phyloP scores from a whole-genome alignment of 2,113 vertebrate species.

The Butorides virescens region DNA sequence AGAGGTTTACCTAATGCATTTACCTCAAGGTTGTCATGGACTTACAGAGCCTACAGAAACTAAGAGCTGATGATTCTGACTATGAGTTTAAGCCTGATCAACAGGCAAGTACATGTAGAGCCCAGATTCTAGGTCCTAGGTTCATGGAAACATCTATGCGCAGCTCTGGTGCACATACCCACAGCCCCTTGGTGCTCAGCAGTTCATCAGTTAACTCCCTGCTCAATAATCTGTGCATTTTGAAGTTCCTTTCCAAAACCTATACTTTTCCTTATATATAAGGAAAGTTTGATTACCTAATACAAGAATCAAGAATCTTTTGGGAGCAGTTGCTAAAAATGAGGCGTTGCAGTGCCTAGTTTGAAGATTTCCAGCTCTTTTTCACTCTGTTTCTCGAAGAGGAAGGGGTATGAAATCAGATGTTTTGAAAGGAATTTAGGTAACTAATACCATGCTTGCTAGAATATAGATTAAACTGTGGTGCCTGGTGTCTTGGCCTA shows the following conservation, averaged over 20 bases:
- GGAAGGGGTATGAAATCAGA: not conserved
- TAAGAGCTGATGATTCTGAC: not conserved
- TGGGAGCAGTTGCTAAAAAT: not conserved
- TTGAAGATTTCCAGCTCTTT: not conserved
- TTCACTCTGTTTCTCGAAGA: not conserved
- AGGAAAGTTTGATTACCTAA: not conserved
- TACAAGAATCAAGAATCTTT: not conserved
- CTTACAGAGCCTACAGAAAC: not conserved
- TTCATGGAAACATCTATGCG: not conserved
- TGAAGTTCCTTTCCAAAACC: not conserved
- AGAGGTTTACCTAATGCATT: not conserved
- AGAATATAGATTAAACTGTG: not conserved
- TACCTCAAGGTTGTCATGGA: not conserved
- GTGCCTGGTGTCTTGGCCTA: not conserved
- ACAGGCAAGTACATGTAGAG: not conserved
- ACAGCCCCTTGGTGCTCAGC: not conserved
- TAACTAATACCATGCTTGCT: not conserved
- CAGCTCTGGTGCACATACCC: not conserved
- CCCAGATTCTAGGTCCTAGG: not conserved
- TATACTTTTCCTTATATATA: not conserved
- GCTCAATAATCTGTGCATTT: not conserved
- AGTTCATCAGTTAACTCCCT: not conserved
- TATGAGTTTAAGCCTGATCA: not conserved
- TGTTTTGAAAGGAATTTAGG: not conserved
- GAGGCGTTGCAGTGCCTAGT: not conserved